These are phyloP conservation scores for Lophochroa leadbeateri DNA, from an alignment of 2,113 vertebrate genomes.

Conservation along the genomic window DNA sequence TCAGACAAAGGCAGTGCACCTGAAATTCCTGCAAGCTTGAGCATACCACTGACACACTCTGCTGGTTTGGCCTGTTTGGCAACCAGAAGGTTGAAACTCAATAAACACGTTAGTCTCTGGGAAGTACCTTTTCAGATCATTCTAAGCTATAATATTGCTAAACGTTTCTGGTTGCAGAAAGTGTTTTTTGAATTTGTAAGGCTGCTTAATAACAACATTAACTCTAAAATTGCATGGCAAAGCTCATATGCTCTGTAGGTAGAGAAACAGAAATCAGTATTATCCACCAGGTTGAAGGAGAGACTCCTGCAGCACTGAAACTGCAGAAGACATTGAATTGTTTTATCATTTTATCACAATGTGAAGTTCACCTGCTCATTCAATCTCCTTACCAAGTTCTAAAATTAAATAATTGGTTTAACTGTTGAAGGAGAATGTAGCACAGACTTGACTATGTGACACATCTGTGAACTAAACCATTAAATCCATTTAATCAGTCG, in stretches of 20 bases:
- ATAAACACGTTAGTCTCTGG: not conserved
- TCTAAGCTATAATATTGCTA: not conserved
- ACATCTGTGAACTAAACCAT: not conserved
- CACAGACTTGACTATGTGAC: not conserved
- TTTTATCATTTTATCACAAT: not conserved
- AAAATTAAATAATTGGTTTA: not conserved
- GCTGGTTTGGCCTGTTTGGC: not conserved
- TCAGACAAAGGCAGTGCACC: rapidly evolving
- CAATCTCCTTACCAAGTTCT: not conserved
- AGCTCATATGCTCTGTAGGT: not conserved
- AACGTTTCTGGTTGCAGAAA: not conserved
- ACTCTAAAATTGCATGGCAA: not conserved
- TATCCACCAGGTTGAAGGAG: not conserved
- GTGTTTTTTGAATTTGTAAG: not conserved
- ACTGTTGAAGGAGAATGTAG: not conserved
- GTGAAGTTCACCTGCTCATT: not conserved
- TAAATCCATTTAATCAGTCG: not conserved
- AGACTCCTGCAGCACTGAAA: not conserved
- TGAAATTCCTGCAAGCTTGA: not conserved
- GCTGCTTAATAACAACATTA: not conserved
- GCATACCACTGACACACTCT: not conserved
- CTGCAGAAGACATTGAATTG: not conserved
- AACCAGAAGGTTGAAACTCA: not conserved
- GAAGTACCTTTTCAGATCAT: not conserved
- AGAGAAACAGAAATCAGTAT: not conserved